Percentiles rank a stretch among this genome's conserved stretches.
phyloP scores from a whole-genome alignment of 2,113 vertebrate genomes.

The Desmodus rotundus region DNA sequence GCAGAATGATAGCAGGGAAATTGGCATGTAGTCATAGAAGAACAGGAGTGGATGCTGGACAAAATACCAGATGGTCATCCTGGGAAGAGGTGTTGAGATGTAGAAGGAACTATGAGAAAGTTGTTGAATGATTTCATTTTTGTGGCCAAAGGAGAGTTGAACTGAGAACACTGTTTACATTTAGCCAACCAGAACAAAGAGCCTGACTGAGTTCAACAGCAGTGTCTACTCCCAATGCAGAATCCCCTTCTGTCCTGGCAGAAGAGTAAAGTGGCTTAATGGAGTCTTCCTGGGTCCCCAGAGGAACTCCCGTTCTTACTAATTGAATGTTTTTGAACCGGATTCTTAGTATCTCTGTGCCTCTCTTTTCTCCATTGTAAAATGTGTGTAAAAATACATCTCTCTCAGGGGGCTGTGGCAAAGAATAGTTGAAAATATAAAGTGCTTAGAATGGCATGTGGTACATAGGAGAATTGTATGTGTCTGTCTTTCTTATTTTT shows the following conservation, averaged over 20 bases:
- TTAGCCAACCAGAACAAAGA: not conserved
- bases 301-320: not conserved
- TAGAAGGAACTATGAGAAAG: not conserved
- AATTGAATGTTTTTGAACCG: not conserved
- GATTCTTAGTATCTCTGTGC: not conserved
- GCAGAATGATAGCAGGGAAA: not conserved
- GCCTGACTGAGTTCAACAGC: not conserved
- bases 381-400: not conserved
- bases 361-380: not conserved
- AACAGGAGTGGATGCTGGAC: not conserved
- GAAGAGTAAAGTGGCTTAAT: not conserved
- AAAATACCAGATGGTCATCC: not conserved
- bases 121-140: not conserved
- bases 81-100: not conserved
- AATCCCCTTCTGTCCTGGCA: not conserved
- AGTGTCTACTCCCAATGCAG: not conserved
- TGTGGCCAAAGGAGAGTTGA: not conserved
- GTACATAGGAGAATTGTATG: not conserved
- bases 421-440: not conserved
- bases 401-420: not conserved
- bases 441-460: not conserved
- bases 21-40: not conserved
- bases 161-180: not conserved
- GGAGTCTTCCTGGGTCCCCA: not conserved
- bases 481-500: not conserved